A percentile compares a stretch with the other conserved stretches of the same genome.
phyloP scores from a whole-genome alignment of 2,113 vertebrate species.

The Myodes glareolus region DNA sequence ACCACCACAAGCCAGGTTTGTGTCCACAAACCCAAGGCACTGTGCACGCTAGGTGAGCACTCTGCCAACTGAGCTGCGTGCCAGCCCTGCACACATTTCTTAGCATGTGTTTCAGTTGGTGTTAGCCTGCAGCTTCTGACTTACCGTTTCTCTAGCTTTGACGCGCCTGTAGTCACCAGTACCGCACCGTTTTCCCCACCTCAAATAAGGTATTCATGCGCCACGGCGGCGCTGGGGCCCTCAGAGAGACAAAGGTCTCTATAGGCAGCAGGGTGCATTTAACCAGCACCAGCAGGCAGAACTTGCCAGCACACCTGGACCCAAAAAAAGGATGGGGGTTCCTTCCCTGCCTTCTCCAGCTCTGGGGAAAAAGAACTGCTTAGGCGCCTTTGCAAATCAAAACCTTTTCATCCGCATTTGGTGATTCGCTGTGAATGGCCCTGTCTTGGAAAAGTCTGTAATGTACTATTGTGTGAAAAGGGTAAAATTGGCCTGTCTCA shows the following conservation, averaged over 20 bases:
- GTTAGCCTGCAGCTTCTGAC: neutral
- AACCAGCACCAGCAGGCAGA: neutral
- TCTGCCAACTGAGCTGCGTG: neutral
- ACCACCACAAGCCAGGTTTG: neutral
- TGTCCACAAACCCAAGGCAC: neutral
- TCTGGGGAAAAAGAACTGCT: constrained; percentile 62
- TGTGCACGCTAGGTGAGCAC: neutral
- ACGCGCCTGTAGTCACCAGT: neutral
- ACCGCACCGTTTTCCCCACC: neutral
- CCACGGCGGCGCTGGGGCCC: neutral
- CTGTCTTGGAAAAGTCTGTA: constrained; percentile 78
- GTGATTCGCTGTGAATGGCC: constrained; percentile 69
- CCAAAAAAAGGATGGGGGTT: constrained; percentile 21
- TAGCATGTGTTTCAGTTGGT: constrained; percentile 6
- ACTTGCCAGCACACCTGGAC: constrained; percentile 55
- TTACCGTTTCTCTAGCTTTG: neutral
- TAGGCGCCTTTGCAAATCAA: constrained; percentile 73
- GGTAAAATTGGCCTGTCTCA: constrained; percentile 73
- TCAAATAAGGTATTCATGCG: constrained; percentile 47
- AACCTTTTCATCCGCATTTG: constrained; percentile 76
- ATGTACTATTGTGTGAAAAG: constrained; percentile 66
- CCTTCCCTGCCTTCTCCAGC: constrained; percentile 62
- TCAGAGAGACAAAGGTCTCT: constrained; percentile 20
- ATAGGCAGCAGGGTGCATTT: neutral
- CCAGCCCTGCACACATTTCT: neutral